Conservation (phyloP, 2,113 vertebrate species). For the Picathartes gymnocephalus region DNA sequence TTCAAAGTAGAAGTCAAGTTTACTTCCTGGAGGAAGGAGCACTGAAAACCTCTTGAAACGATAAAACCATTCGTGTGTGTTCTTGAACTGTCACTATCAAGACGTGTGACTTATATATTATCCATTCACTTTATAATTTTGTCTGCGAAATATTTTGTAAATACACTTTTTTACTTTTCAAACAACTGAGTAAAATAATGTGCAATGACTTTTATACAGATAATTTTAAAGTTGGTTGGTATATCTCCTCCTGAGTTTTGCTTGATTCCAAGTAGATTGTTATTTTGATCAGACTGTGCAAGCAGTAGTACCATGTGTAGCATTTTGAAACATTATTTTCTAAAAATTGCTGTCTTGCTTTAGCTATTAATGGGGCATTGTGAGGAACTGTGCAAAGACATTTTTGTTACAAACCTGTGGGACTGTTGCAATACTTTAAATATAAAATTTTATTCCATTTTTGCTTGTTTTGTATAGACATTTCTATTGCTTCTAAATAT, state of each 20-base stretch:
- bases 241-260: slow-evolving; percentile 78
- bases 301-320: slow-evolving; percentile 79
- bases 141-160: slow-evolving; percentile 84
- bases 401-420: slow-evolving; percentile 87
- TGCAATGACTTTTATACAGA: slow-evolving; percentile 86
- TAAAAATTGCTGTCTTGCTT: slow-evolving; percentile 80
- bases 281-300: slow-evolving; percentile 81
- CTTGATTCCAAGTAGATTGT: slow-evolving; percentile 79
- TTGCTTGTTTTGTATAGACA: slow-evolving; percentile 87
- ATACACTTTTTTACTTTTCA: slow-evolving; percentile 89
- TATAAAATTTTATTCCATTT: slow-evolving; percentile 87
- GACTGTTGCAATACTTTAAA: slow-evolving; percentile 98
- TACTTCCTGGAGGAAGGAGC: slow-evolving; percentile 75
- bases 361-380: slow-evolving; percentile 80
- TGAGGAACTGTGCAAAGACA: slow-evolving; percentile 82
- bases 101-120: slow-evolving; percentile 71
- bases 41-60: slow-evolving; percentile 69
- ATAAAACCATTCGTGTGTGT: slow-evolving; percentile 71
- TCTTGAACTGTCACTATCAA: slow-evolving; percentile 74
- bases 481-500: slow-evolving; percentile 88
- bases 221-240: slow-evolving; percentile 79
- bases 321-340: slow-evolving; percentile 81
- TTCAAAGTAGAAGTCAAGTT: slow-evolving; percentile 69
- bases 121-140: slow-evolving; percentile 81
- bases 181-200: slow-evolving; percentile 83